Base-by-base conservation (phyloP, 2,797 vertebrate genomes). In the Centroberyx gerrardi region DNA sequence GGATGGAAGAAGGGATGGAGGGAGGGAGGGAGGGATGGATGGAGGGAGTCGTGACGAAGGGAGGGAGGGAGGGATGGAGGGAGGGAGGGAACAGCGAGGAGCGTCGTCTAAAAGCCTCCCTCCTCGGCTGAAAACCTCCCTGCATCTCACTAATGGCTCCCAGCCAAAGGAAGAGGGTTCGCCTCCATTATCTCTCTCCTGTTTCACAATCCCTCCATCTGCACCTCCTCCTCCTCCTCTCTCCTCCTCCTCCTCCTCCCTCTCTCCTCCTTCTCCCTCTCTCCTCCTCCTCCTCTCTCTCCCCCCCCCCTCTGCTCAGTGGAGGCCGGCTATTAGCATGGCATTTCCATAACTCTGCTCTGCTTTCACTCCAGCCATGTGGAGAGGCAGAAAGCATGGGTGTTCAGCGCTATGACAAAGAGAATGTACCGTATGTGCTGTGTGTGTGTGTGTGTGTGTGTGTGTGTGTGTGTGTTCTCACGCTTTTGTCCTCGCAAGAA, bases 131-230 rank as follows among this genome's bases (percentile, higher is more conserved):
- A 79, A 88, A 86, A 56, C 75, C 78, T 81, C 88, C 82, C 81
- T 87, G 84, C 69, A 9, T 82, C 78, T 80, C 79, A 51, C 80
- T 84, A 71, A 91, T 88, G 87, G 85, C 82, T 87, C 70, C 58
- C 72, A 72, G 86, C 86, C 86, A 91, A 66, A 82, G 78, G 36
- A 78, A 31, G 72, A 65, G 78, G 76, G 82, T 74, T 89, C 62
- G 78, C 81, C 85, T 87, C 86, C 87, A 85, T 87, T 84, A 87
- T 87, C 83, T 80, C 73, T 60, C 80, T 81, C 62, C 83, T 72
- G 55, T 58, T 82, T 68, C 82, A 84, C 73, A 62, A 78, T 77
- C 69, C 78, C 80, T 87, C 82, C 78, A 78, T 84, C 84, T 83
- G 75, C 80, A 81, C 85, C 80, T 78, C 72, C 78, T 77, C 76